Evolutionary conservation across 2,888 invertebrate species (phyloP).

Genomic region (Sycophila texana): DNA sequence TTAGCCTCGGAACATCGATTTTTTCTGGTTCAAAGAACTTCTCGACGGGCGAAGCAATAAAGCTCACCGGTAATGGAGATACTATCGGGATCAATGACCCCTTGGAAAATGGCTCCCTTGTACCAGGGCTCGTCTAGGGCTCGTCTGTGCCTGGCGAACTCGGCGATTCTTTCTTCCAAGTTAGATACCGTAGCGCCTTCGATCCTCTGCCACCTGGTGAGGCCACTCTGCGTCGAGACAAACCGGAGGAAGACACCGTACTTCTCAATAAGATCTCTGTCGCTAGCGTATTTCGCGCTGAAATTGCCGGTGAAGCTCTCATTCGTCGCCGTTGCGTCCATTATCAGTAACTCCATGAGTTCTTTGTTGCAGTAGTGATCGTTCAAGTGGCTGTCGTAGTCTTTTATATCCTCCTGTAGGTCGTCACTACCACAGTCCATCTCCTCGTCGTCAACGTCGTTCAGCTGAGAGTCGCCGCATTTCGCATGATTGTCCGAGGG

Average conservation of each 20-base stretch:
- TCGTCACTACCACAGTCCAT: slow-evolving; percentile 64
- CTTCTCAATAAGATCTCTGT: slow-evolving; percentile 72
- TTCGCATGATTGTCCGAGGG: neutral
- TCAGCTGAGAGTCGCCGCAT: slow-evolving; percentile 18
- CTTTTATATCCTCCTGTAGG: slow-evolving; percentile 49
- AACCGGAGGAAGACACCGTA: slow-evolving; percentile 88
- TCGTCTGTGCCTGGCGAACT: slow-evolving; percentile 77
- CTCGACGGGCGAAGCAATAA: no score
- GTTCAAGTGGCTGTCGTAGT: slow-evolving; percentile 66
- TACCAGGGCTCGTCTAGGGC: slow-evolving; percentile 95
- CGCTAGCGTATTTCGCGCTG: neutral
- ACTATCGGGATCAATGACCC: slow-evolving; percentile 83
- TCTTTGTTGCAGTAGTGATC: slow-evolving; percentile 91
- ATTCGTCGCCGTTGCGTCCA: slow-evolving; percentile 88
- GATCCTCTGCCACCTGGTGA: slow-evolving; percentile 87
- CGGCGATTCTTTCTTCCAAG: slow-evolving; percentile 62
- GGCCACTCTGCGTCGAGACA: slow-evolving; percentile 91
- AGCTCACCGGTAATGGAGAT: slow-evolving; percentile 69
- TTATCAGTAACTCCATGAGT: slow-evolving; percentile 88
- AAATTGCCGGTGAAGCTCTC: slow-evolving; percentile 74
- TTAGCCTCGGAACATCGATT: no score
- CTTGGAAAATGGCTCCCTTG: slow-evolving; percentile 91
- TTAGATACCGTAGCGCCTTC: slow-evolving; percentile 78
- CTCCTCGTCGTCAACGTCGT: slow-evolving; percentile 61
- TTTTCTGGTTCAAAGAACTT: no score